These are phyloP conservation scores for Drosophila buzzatii DNA, from an alignment of 2,888 invertebrate species.

Conservation along the genomic window DNA sequence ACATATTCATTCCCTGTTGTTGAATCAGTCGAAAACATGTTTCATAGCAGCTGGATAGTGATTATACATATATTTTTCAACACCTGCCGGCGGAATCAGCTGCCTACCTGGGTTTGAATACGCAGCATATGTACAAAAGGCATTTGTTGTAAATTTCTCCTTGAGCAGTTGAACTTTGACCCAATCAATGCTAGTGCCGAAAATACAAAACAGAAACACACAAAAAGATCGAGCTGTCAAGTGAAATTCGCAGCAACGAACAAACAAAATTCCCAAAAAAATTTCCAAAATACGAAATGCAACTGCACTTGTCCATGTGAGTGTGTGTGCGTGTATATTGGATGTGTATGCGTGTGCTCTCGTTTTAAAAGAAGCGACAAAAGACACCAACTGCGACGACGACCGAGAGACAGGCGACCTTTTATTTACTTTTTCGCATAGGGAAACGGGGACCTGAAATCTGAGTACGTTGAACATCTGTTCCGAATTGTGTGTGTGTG, in stretches of 20 bases:
- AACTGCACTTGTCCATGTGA: conserved; percentile 43
- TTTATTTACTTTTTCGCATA: conserved; percentile 62
- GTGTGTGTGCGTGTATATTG: conserved; percentile 12
- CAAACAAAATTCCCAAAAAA: conserved; percentile 6
- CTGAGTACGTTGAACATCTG: conserved; percentile 71
- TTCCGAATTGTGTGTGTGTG: conserved; percentile 48
- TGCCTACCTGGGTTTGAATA: conserved; percentile 42
- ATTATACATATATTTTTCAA: conserved; percentile 31
- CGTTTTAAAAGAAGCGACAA: conserved; percentile 51
- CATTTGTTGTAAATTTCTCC: conserved; percentile 23
- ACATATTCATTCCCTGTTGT: conserved; percentile 19
- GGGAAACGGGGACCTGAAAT: conserved; percentile 67
- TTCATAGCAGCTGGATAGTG: conserved; percentile 46
- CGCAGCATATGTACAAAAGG: not conserved
- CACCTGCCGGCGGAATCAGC: conserved; percentile 53
- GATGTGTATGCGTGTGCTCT: conserved; percentile 47
- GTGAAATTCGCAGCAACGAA: conserved; percentile 43
- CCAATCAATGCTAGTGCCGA: conserved; percentile 37
- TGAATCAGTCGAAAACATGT: conserved; percentile 48
- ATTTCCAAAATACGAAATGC: conserved; percentile 53
- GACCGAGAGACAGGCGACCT: conserved; percentile 40
- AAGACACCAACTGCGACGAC: conserved; percentile 24
- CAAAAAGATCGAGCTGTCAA: conserved; percentile 32
- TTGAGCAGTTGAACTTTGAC: conserved; percentile 45
- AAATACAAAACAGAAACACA: conserved; percentile 12